Evolutionary conservation across 2,888 invertebrate genomes (phyloP).

Genomic region (Drosophila yooni): DNA sequence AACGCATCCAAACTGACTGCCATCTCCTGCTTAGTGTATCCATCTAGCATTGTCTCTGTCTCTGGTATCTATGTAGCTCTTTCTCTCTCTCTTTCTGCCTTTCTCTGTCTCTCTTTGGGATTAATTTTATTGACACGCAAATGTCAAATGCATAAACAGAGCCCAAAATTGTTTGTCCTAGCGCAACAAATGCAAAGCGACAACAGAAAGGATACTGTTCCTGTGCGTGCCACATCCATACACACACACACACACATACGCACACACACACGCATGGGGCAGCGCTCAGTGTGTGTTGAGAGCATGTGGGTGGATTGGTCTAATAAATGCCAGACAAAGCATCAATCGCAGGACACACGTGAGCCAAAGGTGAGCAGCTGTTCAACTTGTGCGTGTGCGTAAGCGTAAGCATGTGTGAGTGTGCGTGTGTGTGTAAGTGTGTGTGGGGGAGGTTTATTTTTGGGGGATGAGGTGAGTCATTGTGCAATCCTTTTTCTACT

Average conservation of each 20-base stretch:
- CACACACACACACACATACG: no score
- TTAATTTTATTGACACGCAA: constrained; percentile 61
- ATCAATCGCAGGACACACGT: constrained; percentile 61
- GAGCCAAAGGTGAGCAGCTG: constrained; percentile 63
- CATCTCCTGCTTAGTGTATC: neutral
- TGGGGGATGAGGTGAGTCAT: neutral
- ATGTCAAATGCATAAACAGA: constrained; percentile 72
- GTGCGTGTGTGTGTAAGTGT: neutral
- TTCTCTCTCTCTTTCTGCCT: neutral
- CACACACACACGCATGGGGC: neutral
- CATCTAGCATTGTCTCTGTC: neutral
- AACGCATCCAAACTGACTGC: neutral
- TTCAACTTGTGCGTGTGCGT: constrained; percentile 11
- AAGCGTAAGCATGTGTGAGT: neutral
- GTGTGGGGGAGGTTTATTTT: neutral
- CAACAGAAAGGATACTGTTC: constrained; percentile 47
- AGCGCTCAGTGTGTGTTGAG: constrained; percentile 27
- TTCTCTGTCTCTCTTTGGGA: constrained; percentile 9
- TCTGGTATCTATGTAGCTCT: neutral
- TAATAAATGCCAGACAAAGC: constrained; percentile 73
- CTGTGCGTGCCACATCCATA: neutral
- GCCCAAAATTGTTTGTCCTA: constrained; percentile 61
- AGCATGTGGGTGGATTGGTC: constrained; percentile 69
- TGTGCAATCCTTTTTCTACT: constrained; percentile 1
- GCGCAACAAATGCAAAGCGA: constrained; percentile 77